Evolutionary conservation across 2,797 vertebrate species (phyloP), one percentile per base, ranked within the genome.

Genomic region (Oreortyx pictus): DNA sequence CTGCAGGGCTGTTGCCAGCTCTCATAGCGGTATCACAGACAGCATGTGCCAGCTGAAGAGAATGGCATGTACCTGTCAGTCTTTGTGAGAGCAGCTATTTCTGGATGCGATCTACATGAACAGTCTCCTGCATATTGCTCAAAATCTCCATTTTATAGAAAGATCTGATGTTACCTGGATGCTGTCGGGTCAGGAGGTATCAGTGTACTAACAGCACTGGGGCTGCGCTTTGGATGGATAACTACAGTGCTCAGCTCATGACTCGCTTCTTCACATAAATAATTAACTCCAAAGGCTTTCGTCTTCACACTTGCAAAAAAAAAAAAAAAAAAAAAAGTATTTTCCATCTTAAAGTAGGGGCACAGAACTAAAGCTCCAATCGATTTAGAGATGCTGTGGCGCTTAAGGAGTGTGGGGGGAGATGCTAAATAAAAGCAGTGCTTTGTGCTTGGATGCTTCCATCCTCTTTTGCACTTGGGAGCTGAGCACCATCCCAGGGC

Each of bases 221-320:
- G 82, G 80, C 73, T 27, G 27, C 17, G 88, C 47, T 68, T 77
- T 82, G 89, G 91, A 84, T 91, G 94, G 83, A 65, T 67, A 88
- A 60, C 65, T 35, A 41, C 62, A 73, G 86, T 50, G 61, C 89
- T 81, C 80, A 35, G 92, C 81, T 91, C 91, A 74, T 91, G 75
- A 93, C 91, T 79, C 80, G 18, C 79, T 96, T 94, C 97, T 79
- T 89, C 89, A 11, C 60, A 89, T 90, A 78, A 89, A 93, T 95
- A 93, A 96, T 83, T 88, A 96, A 87, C 93, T 90, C 84, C 25
- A 86, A 96, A 95, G 56, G 92, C 90, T 97, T 96, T 90, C 41
- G 77, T 77, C 88, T 93, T 68, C 35, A 56, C 46, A 33, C 62
- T 82, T 88, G 86, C 88, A 93, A 90, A 94, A 90, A 91, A 90